Conservation (phyloP, 2,113 vertebrate species). For the Ceyx melanurus region DNA sequence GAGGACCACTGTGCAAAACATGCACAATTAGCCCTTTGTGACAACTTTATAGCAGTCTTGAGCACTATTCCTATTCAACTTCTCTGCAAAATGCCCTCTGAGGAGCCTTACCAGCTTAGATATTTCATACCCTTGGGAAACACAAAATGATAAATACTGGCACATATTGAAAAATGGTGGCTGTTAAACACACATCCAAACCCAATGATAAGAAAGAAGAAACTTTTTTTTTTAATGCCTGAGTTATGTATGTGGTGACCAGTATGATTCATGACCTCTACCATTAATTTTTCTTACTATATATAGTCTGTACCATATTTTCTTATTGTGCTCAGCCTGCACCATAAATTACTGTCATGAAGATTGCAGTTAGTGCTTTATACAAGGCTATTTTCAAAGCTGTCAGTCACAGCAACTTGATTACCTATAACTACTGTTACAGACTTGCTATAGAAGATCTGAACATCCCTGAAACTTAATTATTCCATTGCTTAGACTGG, state of each 20-base stretch:
- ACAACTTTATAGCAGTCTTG: neutral
- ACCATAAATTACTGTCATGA: neutral
- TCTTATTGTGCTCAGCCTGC: neutral
- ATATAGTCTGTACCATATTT: neutral
- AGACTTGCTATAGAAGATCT: neutral
- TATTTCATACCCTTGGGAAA: neutral
- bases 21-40: neutral
- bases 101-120: neutral
- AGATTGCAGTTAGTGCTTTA: neutral
- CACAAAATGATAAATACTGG: neutral
- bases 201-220: neutral
- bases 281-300: neutral
- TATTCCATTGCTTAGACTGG: rapidly evolving
- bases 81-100: neutral
- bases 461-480: neutral
- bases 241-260: neutral
- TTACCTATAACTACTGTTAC: neutral
- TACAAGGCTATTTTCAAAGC: neutral
- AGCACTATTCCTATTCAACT: neutral
- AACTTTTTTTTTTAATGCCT: neutral
- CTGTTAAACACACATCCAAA: neutral
- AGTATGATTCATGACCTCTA: neutral
- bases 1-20: neutral
- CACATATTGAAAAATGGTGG: neutral
- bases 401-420: neutral